Evolutionary conservation across 2,888 invertebrate species (phyloP).

Genomic region (Eristalis tenax): DNA sequence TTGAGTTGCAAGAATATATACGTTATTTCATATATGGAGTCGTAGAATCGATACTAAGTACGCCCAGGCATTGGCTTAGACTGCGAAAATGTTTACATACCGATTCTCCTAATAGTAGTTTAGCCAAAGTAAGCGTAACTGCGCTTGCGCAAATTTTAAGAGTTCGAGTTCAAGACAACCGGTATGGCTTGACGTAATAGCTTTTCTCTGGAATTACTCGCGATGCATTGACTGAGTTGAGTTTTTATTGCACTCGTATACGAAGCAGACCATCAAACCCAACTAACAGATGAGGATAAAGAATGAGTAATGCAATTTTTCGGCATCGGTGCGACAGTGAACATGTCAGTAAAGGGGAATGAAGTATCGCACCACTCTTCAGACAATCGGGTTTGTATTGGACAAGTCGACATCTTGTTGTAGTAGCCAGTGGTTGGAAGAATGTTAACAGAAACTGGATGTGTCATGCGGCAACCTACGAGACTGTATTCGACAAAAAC

Average conservation of each 20-base stretch:
- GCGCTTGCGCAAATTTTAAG: not conserved
- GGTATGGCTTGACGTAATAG: not conserved
- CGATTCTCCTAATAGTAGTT: not conserved
- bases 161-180: constrained; percentile 4
- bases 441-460: constrained; percentile 33
- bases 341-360: not conserved
- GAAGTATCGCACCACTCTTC: constrained; percentile 8
- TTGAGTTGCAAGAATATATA: not conserved
- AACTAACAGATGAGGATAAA: constrained; percentile 6
- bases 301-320: constrained; percentile 36
- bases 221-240: not conserved
- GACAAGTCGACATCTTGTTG: not conserved
- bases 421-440: not conserved
- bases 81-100: not conserved
- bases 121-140: not conserved
- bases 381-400: not conserved
- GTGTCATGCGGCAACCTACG: constrained; percentile 17
- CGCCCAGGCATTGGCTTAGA: not conserved
- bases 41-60: not conserved
- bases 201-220: constrained; percentile 18
- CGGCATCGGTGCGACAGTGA: not conserved
- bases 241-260: not conserved
- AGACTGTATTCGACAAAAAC: constrained; percentile 37
- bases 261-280: not conserved
- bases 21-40: not conserved